Conservation (phyloP, 2,113 vertebrate genomes). For the Lipotes vexillifer region DNA sequence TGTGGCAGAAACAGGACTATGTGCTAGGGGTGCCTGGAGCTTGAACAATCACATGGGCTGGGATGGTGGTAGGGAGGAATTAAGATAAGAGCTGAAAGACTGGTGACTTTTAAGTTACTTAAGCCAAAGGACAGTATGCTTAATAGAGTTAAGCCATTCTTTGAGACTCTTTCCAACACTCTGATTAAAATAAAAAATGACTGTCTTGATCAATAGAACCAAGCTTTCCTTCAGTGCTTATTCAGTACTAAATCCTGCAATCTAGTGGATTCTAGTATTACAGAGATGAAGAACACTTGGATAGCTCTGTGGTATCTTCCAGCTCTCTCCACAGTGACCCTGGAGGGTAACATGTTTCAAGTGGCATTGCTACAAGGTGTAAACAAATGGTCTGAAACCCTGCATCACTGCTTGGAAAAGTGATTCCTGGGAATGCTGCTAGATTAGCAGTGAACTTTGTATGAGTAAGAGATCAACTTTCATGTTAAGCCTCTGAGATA, state of each 20-base stretch:
- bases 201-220: neutral
- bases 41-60: neutral
- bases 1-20: neutral
- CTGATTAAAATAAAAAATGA: neutral
- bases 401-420: neutral
- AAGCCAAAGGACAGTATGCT: neutral
- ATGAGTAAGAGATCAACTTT: neutral
- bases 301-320: neutral
- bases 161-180: neutral
- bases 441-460: neutral
- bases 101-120: neutral
- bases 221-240: neutral
- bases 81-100: neutral
- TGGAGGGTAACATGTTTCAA: neutral
- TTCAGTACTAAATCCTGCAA: neutral
- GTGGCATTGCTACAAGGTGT: neutral
- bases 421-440: neutral
- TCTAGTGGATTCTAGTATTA: neutral
- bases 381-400: neutral
- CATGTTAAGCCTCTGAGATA: neutral
- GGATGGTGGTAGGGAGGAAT: neutral
- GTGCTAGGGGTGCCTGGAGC: neutral
- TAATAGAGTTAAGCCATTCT: neutral
- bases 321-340: neutral
- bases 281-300: neutral